Evolutionary conservation across 2,888 invertebrate genomes (phyloP), one percentile per base, ranked within the genome.

Genomic region (Troides aeacus): DNA sequence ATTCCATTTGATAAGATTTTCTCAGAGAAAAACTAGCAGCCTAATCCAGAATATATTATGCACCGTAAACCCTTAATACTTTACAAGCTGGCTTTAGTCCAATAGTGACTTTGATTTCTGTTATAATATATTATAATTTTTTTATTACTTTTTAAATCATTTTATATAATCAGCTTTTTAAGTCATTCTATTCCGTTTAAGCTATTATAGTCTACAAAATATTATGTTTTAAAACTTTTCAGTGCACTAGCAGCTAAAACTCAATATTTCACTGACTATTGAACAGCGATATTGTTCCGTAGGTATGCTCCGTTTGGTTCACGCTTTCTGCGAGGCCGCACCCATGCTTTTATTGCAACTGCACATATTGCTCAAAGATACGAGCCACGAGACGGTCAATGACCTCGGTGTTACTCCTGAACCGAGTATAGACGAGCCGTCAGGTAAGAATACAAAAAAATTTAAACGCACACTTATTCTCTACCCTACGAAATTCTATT

Each of bases 271-370:
- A 46, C 12, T 53, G 7, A 53, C 1, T 53, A 53, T 53, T 53
- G n/a, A n/a, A 53, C 2, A 2, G 4, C n/a, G n/a, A 23, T 15
- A n/a, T 58, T 21, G 3, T 23, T 17, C 10, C 23, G 8, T 57
- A 93, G 93, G 96, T 79, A 95, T 97, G 90, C 92, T 98, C 36
- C 93, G 98, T 3, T 87, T 98, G 74, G 95, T 97, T 57, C 97
- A 97, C 86, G 97, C 97, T 21, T 97, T 98, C 85, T 95, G 97
- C 79, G 96, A 97, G 84, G 97, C 97, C 21, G 96, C 97, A 10
- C 98, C 98, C 1, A 97, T 98, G 96, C 85, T 98, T 70, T 90
- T 97, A 5, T 92, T 98, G 18, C 97, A 97, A 80, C 88, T 97
- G 50, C 97, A 97, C 84, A 93, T 97, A 62, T 88, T 97, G 62